Percentiles rank a stretch among this genome's conserved stretches.
These are phyloP conservation scores for Apostichopus leukothele DNA, from an alignment of 53 echinoderm and acorn worm genomes.

Conservation along the genomic window DNA sequence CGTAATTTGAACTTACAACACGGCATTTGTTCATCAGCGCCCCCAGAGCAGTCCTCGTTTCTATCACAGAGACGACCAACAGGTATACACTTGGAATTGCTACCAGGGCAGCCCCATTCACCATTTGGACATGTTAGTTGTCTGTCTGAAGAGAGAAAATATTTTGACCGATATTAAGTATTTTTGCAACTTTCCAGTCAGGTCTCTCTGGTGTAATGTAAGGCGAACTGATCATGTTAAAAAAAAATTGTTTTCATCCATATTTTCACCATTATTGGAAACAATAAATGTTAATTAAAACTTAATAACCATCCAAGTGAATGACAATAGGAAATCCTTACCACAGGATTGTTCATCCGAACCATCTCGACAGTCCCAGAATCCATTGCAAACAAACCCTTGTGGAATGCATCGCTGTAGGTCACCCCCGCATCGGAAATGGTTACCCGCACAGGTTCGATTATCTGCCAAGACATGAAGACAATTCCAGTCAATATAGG, in stretches of 20 bases:
- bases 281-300: too few species aligned
- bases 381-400: constrained; percentile 36
- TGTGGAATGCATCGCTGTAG: constrained; percentile 30
- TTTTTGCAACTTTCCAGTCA: too few species aligned
- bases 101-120: constrained; percentile 30
- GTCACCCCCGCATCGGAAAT: neutral
- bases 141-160: constrained; percentile 1
- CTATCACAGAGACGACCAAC: constrained; percentile 16
- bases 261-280: too few species aligned
- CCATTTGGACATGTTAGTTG: constrained; percentile 20
- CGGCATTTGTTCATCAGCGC: constrained; percentile 21
- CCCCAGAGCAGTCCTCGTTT: neutral
- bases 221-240: too few species aligned
- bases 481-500: too few species aligned
- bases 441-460: constrained; percentile 7
- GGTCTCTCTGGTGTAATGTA: too few species aligned
- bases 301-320: too few species aligned
- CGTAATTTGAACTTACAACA: constrained; percentile 21
- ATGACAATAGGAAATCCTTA: neutral
- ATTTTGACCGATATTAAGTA: too few species aligned
- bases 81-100: constrained; percentile 20
- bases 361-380: constrained; percentile 27
- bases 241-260: too few species aligned
- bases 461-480: constrained; percentile 5
- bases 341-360: constrained; percentile 34